Conservation (phyloP, 2,113 vertebrate genomes). For the Potamarius usumacintae region DNA sequence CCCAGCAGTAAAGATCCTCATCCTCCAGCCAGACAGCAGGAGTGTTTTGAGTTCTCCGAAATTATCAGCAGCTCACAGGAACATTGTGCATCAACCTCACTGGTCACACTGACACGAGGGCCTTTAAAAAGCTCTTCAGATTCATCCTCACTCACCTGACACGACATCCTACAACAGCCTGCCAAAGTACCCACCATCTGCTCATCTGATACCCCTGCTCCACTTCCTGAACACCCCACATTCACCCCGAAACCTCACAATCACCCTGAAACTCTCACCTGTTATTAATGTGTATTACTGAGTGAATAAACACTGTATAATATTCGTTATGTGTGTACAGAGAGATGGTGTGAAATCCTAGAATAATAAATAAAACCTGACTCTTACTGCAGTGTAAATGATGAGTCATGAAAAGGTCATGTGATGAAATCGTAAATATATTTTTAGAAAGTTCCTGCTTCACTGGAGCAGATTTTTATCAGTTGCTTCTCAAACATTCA, state of each 20-base stretch:
- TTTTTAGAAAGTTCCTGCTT: background rate
- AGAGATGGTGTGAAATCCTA: background rate
- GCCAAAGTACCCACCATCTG: background rate
- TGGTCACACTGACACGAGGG: background rate
- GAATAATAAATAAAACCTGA: background rate
- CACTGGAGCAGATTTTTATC: background rate
- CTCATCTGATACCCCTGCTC: background rate
- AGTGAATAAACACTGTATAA: background rate
- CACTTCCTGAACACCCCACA: background rate
- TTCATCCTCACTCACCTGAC: background rate
- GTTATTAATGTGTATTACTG: background rate
- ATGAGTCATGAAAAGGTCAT: background rate
- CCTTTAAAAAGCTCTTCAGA: background rate
- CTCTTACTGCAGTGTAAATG: background rate
- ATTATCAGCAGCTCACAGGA: slow-evolving; percentile 15
- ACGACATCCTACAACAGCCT: background rate
- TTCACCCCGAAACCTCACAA: background rate
- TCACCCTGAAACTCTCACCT: background rate
- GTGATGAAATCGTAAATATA: background rate
- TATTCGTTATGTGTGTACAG: too few species aligned
- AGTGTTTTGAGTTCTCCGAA: background rate
- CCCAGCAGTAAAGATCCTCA: slow-evolving; percentile 40
- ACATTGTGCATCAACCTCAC: slow-evolving; percentile 6
- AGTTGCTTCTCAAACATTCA: background rate
- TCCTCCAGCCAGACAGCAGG: slow-evolving; percentile 24